A percentile compares a stretch with the other conserved stretches of the same genome.
These are phyloP conservation scores for Gavia stellata DNA, from an alignment of 2,113 vertebrate genomes.

Conservation along the genomic window DNA sequence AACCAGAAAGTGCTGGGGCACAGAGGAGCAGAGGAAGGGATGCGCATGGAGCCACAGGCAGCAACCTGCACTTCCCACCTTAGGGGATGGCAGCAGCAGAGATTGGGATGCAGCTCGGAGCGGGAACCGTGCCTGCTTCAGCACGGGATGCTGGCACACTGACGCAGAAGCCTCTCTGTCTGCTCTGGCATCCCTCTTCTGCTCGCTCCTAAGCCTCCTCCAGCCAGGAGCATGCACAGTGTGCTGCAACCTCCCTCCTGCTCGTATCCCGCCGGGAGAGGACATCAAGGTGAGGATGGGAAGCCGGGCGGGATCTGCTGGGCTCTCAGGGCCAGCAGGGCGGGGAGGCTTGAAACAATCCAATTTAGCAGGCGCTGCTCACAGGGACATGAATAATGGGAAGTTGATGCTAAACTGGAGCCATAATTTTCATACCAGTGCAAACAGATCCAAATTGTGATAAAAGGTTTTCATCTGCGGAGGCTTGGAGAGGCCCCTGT, in stretches of 20 bases:
- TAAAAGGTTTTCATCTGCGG: slow-evolving; percentile 70
- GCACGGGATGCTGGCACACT: fast-evolving
- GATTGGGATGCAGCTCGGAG: fast-evolving
- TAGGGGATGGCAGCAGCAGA: background rate
- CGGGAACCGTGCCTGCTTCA: fast-evolving
- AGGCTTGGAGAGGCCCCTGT: slow-evolving; percentile 51
- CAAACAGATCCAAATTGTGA: slow-evolving; percentile 71
- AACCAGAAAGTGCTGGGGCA: background rate
- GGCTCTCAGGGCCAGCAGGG: background rate
- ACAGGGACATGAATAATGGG: slow-evolving; percentile 67
- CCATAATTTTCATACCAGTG: slow-evolving; percentile 69
- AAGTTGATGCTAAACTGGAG: slow-evolving; percentile 61
- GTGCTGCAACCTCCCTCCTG: background rate
- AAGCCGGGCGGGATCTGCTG: background rate
- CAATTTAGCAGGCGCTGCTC: slow-evolving; percentile 52
- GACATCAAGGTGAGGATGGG: background rate
- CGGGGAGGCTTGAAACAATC: slow-evolving; percentile 51
- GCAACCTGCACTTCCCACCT: background rate
- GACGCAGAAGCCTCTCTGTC: background rate
- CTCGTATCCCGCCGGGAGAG: fast-evolving
- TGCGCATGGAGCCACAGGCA: fast-evolving
- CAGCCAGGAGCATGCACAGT: background rate
- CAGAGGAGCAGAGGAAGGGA: background rate
- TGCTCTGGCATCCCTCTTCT: background rate
- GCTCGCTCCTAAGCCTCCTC: background rate